phyloP scores from a whole-genome alignment of 2,888 invertebrate genomes.

The Phalera bucephala region DNA sequence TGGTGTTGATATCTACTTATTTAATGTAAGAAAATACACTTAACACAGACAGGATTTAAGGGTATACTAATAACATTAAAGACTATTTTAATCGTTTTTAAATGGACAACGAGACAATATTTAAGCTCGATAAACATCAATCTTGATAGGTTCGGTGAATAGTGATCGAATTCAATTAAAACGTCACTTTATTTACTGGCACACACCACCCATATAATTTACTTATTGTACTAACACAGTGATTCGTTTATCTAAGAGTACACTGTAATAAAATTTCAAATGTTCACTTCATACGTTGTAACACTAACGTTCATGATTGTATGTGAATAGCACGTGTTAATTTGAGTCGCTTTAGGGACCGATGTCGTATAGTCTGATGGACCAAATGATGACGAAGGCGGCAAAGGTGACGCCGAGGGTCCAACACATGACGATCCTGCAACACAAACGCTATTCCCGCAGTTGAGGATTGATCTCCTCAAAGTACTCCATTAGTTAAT shows the following conservation, averaged over 20 bases:
- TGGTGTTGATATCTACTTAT: too few species aligned
- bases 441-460: slow-evolving; percentile 37
- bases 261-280: slow-evolving; percentile 10
- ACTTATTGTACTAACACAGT: slow-evolving; percentile 41
- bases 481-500: slow-evolving; percentile 63
- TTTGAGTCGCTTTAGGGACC: slow-evolving; percentile 7
- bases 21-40: not conserved
- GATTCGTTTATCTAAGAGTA: slow-evolving; percentile 21
- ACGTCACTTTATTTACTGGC: slow-evolving; percentile 28
- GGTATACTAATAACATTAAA: slow-evolving; percentile 5
- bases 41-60: not conserved
- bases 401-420: slow-evolving; percentile 5
- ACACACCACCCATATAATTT: slow-evolving; percentile 26
- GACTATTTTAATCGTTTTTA: not conserved
- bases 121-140: slow-evolving; percentile 29
- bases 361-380: not conserved
- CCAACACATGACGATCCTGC: slow-evolving; percentile 12
- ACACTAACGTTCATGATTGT: not conserved
- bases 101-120: slow-evolving; percentile 10
- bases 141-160: not conserved
- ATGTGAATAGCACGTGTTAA: not conserved
- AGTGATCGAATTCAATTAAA: slow-evolving; percentile 5
- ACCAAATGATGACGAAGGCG: too few species aligned
- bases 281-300: slow-evolving; percentile 3
- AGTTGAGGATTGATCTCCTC: slow-evolving; percentile 54